These are phyloP conservation scores for Melanargia galathea DNA, from an alignment of 2,888 invertebrate genomes.

Conservation along the genomic window DNA sequence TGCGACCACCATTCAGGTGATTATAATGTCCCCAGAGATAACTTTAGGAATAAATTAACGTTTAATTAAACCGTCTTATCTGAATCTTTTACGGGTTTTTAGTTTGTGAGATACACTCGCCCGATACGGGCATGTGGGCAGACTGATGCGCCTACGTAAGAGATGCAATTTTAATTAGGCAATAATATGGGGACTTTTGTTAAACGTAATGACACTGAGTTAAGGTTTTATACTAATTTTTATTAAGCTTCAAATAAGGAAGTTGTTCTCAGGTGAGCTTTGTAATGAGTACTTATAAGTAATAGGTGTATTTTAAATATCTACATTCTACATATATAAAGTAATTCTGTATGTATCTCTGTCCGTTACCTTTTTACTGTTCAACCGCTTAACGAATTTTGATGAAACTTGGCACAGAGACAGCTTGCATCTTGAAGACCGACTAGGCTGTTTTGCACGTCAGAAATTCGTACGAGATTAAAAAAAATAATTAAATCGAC, in stretches of 20 bases:
- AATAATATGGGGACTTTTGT: neutral
- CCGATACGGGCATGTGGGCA: constrained; percentile 19
- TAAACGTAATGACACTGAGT: neutral
- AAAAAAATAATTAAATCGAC: too few species aligned
- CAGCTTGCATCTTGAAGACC: too few species aligned
- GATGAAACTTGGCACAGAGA: too few species aligned
- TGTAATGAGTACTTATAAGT: neutral
- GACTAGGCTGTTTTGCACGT: too few species aligned
- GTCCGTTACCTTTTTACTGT: too few species aligned
- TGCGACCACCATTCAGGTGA: constrained; percentile 23
- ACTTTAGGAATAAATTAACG: constrained; percentile 34
- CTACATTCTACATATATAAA: too few species aligned
- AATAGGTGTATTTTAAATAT: too few species aligned
- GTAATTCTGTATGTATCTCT: too few species aligned
- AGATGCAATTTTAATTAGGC: constrained; percentile 23
- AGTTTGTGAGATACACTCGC: constrained; percentile 28
- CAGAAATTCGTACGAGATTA: too few species aligned
- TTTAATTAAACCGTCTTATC: constrained; percentile 35
- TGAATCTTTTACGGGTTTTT: constrained; percentile 30
- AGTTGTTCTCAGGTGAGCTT: neutral
- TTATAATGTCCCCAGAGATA: constrained; percentile 27
- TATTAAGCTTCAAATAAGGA: neutral
- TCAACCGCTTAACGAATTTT: too few species aligned
- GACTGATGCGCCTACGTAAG: constrained; percentile 23
- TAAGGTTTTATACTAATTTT: neutral